Base-by-base conservation (phyloP, 1,140 invertebrate species). In the Dysdera silvatica region DNA sequence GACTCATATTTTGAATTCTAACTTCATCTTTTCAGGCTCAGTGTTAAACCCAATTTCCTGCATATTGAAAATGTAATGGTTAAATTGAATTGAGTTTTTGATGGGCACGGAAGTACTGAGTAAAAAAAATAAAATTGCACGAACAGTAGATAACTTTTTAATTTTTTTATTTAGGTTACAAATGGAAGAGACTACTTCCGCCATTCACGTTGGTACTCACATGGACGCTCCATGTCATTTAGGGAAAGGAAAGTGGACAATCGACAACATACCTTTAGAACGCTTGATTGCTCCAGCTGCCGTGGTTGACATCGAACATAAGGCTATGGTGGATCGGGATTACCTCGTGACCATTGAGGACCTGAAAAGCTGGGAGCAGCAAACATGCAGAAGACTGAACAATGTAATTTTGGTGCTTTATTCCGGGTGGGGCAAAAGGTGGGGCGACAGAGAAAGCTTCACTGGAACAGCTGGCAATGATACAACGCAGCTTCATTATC, bases 151-250 rank as follows among this genome's bases (percentile, higher is more conserved):
- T n/a, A n/a, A n/a, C n/a, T n/a, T n/a, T n/a, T 37, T 37, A 37
- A 12, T 37, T 12, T 37, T 12, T n/a, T 37, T 37, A 12, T 64
- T 41, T 61, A 76, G 82, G 81, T 80, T 81, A 58, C 78, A 82
- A 28, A 47, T 71, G 2, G 82, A 84, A 62, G 79, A 81, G 16
- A 82, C 83, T 65, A 75, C 73, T 35, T 76, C 78, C 2, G 76
- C 77, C 0, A 84, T 85, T 67, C 84, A 86, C 71, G 78, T 78
- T 4, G 83, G 84, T 2, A 86, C 84, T 0, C 84, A 86, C 67
- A 68, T 86, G 3, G 84, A 86, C 72, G 83, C 84, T 8, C 84
- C 85, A 1, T 82, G 80, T 58, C 84, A 86, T 69, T 85, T 84
- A 70, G 67, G 72, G 28, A 70, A 75, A 49, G 60, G 73, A 20